These are phyloP conservation scores for Murina feae DNA, from an alignment of 2,113 vertebrate species.

Conservation along the genomic window DNA sequence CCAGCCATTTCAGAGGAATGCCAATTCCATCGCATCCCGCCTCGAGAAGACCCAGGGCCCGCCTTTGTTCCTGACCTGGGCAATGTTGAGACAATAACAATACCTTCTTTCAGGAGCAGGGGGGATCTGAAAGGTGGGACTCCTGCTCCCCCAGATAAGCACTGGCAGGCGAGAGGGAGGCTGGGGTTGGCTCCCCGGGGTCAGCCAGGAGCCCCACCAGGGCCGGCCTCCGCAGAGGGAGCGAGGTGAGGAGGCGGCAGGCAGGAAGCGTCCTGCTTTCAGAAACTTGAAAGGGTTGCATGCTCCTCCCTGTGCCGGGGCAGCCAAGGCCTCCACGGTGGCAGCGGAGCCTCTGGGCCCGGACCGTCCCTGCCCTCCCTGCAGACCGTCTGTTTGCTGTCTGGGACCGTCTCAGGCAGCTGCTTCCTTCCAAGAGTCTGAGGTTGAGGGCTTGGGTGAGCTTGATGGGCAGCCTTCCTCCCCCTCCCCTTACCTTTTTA, in stretches of 20 bases:
- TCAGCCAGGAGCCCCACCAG: slow-evolving; percentile 1
- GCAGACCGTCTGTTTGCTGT: neutral
- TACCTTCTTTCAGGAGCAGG: slow-evolving; percentile 81
- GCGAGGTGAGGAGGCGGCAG: accelerated
- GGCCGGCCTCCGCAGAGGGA: slow-evolving; percentile 23
- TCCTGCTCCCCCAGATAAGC: slow-evolving; percentile 76
- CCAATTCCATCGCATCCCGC: slow-evolving; percentile 7
- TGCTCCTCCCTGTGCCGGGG: accelerated
- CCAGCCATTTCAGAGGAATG: slow-evolving; percentile 54
- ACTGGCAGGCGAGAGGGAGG: slow-evolving; percentile 76
- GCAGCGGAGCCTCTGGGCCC: neutral
- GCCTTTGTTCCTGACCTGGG: slow-evolving; percentile 78
- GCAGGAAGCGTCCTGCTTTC: neutral
- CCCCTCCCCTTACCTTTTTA: slow-evolving; percentile 29
- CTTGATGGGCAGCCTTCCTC: neutral
- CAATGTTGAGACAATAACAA: slow-evolving; percentile 76
- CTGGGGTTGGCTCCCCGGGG: slow-evolving; percentile 64
- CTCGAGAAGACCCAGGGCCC: slow-evolving; percentile 64
- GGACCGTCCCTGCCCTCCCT: neutral
- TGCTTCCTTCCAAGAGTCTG: slow-evolving; percentile 38
- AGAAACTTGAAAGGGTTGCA: neutral
- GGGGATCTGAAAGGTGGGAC: slow-evolving; percentile 49
- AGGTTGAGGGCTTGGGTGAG: slow-evolving; percentile 53
- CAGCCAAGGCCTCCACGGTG: neutral
- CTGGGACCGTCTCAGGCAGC: neutral